Evolutionary conservation across 2,113 vertebrate species (phyloP).

Genomic region (Marcusenius ussheri): DNA sequence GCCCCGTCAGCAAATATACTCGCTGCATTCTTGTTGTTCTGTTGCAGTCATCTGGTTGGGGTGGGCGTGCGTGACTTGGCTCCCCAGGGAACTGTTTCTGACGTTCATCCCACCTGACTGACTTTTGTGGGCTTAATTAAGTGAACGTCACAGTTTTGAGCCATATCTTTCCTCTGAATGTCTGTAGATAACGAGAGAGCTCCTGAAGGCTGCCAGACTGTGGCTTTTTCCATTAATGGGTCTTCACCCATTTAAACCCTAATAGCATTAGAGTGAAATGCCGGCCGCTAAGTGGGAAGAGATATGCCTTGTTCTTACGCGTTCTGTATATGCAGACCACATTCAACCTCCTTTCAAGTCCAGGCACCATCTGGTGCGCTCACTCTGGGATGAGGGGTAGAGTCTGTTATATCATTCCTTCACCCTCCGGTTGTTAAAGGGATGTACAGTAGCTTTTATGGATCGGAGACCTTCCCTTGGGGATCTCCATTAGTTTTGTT

Average conservation of each 20-base stretch:
- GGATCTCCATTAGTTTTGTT: conserved; percentile 11
- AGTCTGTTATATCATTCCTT: conserved; percentile 1
- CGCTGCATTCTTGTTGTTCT: not conserved
- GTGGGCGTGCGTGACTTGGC: not conserved
- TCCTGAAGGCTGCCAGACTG: not conserved
- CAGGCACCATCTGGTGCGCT: not conserved
- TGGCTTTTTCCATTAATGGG: not conserved
- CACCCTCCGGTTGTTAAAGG: not conserved
- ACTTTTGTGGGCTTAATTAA: not conserved
- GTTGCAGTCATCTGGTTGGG: not conserved
- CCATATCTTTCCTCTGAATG: not conserved
- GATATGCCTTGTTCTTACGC: not conserved
- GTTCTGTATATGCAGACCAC: not conserved
- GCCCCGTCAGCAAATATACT: not conserved
- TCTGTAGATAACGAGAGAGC: not conserved
- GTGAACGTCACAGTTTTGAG: not conserved
- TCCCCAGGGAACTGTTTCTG: not conserved
- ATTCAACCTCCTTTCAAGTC: not conserved
- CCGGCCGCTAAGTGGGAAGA: not conserved
- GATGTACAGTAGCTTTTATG: not conserved
- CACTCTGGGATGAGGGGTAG: conserved; percentile 2
- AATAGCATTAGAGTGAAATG: conserved; percentile 1
- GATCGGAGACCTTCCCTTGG: conserved; percentile 4
- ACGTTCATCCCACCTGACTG: not conserved
- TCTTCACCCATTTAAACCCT: not conserved